A percentile compares a stretch with the other conserved stretches of the same genome.
Conservation (phyloP, 1,140 invertebrate species). For the Leptoteleia sp. region DNA sequence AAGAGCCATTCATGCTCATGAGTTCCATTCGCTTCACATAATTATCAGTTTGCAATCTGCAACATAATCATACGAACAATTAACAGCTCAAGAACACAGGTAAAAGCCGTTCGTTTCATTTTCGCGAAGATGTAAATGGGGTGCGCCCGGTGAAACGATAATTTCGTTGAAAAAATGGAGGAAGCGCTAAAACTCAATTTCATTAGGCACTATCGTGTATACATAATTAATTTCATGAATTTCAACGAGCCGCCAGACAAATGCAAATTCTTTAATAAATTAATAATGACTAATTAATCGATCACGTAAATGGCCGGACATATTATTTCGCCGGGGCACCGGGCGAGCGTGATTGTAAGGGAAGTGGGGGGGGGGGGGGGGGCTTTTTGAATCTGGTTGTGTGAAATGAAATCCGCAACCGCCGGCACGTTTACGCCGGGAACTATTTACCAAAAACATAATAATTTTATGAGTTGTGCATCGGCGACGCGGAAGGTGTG, state of each 20-base stretch:
- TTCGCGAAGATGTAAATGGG: conserved; percentile 6
- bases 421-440: background rate
- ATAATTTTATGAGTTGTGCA: conserved; percentile 2
- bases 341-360: too few species aligned
- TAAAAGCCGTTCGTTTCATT: background rate
- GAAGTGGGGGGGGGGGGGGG: too few species aligned
- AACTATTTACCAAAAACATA: background rate
- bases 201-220: conserved; percentile 22
- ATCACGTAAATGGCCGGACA: background rate
- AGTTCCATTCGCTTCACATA: too few species aligned
- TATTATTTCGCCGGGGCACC: conserved; percentile 1
- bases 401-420: conserved; percentile 3
- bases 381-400: too few species aligned
- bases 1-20: too few species aligned
- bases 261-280: conserved; percentile 34
- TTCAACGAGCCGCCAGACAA: conserved; percentile 9
- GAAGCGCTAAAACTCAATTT: conserved; percentile 15
- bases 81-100: too few species aligned
- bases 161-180: conserved; percentile 1
- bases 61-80: too few species aligned
- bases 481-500: conserved; percentile 1
- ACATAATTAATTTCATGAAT: conserved; percentile 34
- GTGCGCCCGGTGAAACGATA: background rate
- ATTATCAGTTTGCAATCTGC: too few species aligned
- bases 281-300: conserved; percentile 28